Evolutionary conservation across 2,797 vertebrate genomes (phyloP).

Genomic region (Peromyscus aztecus): DNA sequence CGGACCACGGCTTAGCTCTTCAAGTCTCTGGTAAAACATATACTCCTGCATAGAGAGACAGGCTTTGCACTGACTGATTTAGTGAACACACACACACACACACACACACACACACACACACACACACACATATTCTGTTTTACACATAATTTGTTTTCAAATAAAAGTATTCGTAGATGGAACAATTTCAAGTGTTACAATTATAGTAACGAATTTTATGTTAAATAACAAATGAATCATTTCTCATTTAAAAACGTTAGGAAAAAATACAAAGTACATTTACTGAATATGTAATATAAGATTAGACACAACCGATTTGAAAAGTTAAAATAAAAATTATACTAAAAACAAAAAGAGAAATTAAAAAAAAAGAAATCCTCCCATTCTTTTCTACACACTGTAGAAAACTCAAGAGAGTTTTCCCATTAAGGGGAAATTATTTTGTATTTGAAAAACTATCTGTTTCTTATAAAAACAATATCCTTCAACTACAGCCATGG

Average conservation of each 20-base stretch:
- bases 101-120: neutral
- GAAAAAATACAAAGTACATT: conserved; percentile 44
- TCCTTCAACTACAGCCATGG: neutral
- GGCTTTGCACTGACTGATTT: neutral
- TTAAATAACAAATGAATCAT: conserved; percentile 22
- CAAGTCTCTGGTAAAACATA: neutral
- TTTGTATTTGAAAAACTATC: conserved; percentile 38
- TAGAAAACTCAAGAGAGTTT: neutral
- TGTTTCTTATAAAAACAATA: neutral
- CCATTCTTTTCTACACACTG: neutral
- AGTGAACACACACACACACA: neutral
- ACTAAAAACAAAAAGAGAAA: conserved; percentile 69
- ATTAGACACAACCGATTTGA: conserved; percentile 20
- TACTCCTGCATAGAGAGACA: neutral
- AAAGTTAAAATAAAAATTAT: conserved; percentile 57
- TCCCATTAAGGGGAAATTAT: conserved; percentile 11
- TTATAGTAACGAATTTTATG: conserved; percentile 50
- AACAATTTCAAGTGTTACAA: conserved; percentile 20
- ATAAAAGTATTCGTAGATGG: conserved; percentile 50
- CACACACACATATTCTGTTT: neutral
- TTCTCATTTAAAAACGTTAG: conserved; percentile 41
- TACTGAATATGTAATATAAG: neutral
- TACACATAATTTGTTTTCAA: conserved; percentile 34
- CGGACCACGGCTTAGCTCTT: neutral
- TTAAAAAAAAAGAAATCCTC: neutral